Evolutionary conservation across 2,113 vertebrate species (phyloP).

Genomic region (Shinisaurus crocodilurus): DNA sequence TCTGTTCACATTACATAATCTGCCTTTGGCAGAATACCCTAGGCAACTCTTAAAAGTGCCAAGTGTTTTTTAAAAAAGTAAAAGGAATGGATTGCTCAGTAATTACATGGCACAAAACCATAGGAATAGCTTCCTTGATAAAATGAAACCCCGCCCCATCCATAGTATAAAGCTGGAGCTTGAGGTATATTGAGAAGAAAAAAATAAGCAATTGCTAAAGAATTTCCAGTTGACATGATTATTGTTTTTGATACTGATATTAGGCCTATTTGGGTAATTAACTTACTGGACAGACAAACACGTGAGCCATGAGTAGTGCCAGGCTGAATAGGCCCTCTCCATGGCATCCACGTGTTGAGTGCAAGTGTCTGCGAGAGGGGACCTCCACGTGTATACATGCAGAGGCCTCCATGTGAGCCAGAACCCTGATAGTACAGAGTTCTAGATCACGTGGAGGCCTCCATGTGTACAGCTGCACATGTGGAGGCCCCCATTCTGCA

Average conservation of each 20-base stretch:
- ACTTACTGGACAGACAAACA: no score
- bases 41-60: constrained; percentile 63
- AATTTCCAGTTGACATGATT: constrained; percentile 56
- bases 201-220: constrained; percentile 53
- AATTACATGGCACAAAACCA: constrained; percentile 23
- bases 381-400: no score
- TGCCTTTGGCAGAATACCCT: constrained; percentile 53
- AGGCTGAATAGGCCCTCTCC: no score
- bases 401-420: no score
- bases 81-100: constrained; percentile 57
- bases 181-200: constrained; percentile 59
- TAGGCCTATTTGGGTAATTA: neutral
- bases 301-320: no score
- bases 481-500: no score
- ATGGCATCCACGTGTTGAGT: no score
- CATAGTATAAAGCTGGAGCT: constrained; percentile 35
- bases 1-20: constrained; percentile 57
- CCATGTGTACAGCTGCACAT: no score
- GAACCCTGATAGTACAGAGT: no score
- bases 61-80: constrained; percentile 66
- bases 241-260: constrained; percentile 27
- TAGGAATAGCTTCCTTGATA: constrained; percentile 61
- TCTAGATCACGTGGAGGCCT: no score
- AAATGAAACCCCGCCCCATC: constrained; percentile 46
- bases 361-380: no score